Evolutionary conservation across 1,140 invertebrate genomes (phyloP).

Genomic region (Mamestra configurata): DNA sequence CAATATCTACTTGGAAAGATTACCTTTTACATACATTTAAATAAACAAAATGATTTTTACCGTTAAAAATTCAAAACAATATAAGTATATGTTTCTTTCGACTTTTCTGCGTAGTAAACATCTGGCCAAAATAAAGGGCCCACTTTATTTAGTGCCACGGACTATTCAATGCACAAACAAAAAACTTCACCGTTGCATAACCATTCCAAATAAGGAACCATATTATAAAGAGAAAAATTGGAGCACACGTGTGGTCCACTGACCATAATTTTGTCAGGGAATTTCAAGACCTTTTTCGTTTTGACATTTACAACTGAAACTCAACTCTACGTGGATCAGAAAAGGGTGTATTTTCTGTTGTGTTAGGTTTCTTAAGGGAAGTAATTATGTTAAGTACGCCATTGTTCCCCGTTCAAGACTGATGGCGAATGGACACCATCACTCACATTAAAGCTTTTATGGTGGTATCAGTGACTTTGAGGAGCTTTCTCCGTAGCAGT

Average conservation of each 20-base stretch:
- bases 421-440: slow-evolving; percentile 48
- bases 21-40: no score
- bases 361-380: background rate
- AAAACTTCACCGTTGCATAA: background rate
- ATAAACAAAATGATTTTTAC: no score
- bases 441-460: slow-evolving; percentile 44
- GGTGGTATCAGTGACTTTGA: slow-evolving; percentile 34
- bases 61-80: no score
- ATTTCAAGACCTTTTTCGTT: slow-evolving; percentile 24
- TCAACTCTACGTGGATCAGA: background rate
- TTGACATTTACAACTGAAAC: background rate
- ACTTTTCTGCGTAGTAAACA: background rate
- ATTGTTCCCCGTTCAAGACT: slow-evolving; percentile 38
- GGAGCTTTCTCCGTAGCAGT: slow-evolving; percentile 29
- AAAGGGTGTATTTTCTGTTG: background rate
- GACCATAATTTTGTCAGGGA: slow-evolving; percentile 36
- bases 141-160: background rate
- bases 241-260: slow-evolving; percentile 46
- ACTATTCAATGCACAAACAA: slow-evolving; percentile 21
- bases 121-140: background rate
- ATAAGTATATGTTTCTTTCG: no score
- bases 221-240: slow-evolving; percentile 31
- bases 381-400: slow-evolving; percentile 47
- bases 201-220: slow-evolving; percentile 8
- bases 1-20: no score